Percentiles rank a stretch among this genome's conserved stretches.
Evolutionary conservation across 2,113 vertebrate genomes (phyloP).

Genomic region (Indicator indicator): DNA sequence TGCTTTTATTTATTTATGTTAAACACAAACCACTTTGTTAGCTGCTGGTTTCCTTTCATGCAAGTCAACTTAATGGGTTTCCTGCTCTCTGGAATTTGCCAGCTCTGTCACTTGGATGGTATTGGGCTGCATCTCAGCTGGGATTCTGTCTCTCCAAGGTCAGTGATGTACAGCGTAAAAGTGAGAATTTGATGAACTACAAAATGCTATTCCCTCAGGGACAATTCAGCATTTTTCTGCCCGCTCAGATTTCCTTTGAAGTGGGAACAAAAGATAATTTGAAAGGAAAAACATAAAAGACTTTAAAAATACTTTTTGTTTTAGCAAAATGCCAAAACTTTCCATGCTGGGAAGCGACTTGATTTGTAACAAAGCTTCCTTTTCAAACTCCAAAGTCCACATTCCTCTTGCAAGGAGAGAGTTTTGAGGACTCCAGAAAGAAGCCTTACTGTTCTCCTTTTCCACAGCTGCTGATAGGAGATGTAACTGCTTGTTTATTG

Average conservation of each 20-base stretch:
- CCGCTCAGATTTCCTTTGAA: conserved; percentile 22
- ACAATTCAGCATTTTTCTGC: neutral
- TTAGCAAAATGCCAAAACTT: conserved; percentile 40
- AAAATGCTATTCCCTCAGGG: neutral
- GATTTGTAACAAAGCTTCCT: conserved; percentile 24
- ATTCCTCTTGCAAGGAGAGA: neutral
- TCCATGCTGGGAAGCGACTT: conserved; percentile 17
- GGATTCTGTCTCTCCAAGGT: neutral
- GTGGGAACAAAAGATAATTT: conserved; percentile 48
- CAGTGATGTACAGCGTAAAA: neutral
- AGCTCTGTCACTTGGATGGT: neutral
- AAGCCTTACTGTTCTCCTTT: neutral
- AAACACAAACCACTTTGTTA: conserved; percentile 30
- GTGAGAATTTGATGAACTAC: conserved; percentile 48
- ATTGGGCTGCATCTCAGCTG: neutral
- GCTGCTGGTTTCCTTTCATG: neutral
- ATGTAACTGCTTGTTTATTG: neutral
- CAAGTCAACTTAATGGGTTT: neutral
- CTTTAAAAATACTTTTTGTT: conserved; percentile 35
- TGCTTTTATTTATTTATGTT: conserved; percentile 30
- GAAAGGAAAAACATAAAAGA: conserved; percentile 42
- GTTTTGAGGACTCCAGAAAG: conserved; percentile 9
- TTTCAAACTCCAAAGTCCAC: neutral
- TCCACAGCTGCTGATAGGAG: neutral
- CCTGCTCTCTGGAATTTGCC: conserved; percentile 8